Conservation (phyloP, 2,888 invertebrate species). For the Charanyca ferruginea region DNA sequence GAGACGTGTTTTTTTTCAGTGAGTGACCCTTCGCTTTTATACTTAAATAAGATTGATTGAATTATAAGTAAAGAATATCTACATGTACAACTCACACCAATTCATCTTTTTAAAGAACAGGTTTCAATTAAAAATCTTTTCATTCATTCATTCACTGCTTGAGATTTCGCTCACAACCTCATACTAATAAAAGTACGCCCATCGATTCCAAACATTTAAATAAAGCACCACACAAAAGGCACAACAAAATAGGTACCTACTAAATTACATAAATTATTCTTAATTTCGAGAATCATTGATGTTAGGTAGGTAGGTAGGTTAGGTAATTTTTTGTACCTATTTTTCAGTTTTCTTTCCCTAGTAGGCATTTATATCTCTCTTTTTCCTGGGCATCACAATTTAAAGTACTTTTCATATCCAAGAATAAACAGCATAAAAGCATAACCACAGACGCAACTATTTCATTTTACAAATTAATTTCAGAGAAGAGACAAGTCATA, state of each 20-base stretch:
- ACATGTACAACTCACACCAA: slow-evolving; percentile 12
- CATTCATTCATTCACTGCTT: slow-evolving; percentile 56
- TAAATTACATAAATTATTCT: too few species aligned
- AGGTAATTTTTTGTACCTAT: too few species aligned
- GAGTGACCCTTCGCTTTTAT: too few species aligned
- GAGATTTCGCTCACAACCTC: slow-evolving; percentile 51
- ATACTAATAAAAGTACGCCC: slow-evolving; percentile 52
- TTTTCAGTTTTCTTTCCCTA: background rate
- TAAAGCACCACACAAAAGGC: too few species aligned
- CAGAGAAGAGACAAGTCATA: slow-evolving; percentile 19
- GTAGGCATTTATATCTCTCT: background rate
- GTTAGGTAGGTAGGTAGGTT: too few species aligned
- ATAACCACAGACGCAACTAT: background rate
- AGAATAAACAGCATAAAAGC: background rate
- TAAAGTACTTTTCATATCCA: background rate
- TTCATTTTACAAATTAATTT: slow-evolving; percentile 33
- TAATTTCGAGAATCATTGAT: too few species aligned
- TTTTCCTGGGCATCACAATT: background rate
- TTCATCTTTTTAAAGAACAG: slow-evolving; percentile 47
- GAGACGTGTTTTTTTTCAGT: too few species aligned
- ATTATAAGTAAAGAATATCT: background rate
- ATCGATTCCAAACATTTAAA: slow-evolving; percentile 51
- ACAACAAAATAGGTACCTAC: too few species aligned
- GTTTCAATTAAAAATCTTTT: slow-evolving; percentile 55
- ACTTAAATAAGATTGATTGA: background rate